Conservation (phyloP, 2,888 invertebrate species). For the Standfussiana lucernea region DNA sequence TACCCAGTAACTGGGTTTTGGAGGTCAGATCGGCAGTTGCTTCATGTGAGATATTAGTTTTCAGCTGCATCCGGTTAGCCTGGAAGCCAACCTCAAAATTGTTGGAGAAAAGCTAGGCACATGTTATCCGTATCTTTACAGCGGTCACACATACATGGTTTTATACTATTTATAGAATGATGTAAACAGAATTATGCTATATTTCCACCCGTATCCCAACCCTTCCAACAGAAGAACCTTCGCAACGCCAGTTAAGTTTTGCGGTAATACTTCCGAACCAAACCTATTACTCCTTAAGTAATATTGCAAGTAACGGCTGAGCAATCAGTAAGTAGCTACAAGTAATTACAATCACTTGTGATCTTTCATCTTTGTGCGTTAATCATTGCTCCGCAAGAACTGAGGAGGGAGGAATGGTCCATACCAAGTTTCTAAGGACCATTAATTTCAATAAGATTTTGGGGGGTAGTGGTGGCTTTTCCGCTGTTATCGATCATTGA, state of each 20-base stretch:
- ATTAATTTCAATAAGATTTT: constrained; percentile 60
- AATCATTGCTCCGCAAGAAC: constrained; percentile 56
- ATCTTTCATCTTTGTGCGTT: constrained; percentile 58
- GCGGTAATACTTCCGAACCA: constrained; percentile 7
- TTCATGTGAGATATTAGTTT: neutral
- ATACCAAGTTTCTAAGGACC: constrained; percentile 44
- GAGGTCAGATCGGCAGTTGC: too few relatives aligned
- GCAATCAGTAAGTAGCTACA: constrained; percentile 39
- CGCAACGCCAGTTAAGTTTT: neutral
- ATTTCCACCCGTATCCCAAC: neutral
- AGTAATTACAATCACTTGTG: constrained; percentile 55
- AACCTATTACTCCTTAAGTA: constrained; percentile 15
- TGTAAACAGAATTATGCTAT: neutral
- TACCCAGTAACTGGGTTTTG: too few relatives aligned
- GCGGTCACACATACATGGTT: neutral
- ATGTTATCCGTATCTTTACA: too few relatives aligned
- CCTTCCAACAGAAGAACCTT: neutral
- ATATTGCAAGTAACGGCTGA: constrained; percentile 42
- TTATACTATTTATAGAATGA: neutral
- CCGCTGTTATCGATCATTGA: constrained; percentile 46
- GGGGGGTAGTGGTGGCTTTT: constrained; percentile 25
- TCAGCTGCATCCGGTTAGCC: neutral
- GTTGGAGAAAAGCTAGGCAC: neutral
- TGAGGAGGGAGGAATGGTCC: constrained; percentile 41
- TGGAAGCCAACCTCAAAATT: neutral